Evolutionary conservation across 2,113 vertebrate species (phyloP).

Genomic region (Zapornia atra): DNA sequence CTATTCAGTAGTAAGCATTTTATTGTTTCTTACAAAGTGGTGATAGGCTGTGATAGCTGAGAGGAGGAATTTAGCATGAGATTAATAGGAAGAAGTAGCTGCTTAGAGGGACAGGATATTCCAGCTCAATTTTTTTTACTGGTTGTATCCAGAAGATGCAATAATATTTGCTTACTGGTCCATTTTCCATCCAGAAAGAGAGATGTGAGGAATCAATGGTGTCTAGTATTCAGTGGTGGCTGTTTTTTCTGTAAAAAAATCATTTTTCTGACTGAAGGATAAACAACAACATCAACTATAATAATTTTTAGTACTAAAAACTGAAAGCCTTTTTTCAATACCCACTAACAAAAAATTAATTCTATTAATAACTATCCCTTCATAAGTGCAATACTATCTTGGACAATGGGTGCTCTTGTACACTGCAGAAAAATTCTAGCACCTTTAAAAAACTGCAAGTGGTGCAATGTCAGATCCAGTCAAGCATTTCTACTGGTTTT

Average conservation of each 20-base stretch:
- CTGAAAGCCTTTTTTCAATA: background rate
- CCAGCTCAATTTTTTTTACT: background rate
- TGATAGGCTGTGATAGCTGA: background rate
- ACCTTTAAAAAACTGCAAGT: background rate
- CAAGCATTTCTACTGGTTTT: background rate
- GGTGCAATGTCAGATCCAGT: background rate
- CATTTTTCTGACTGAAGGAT: background rate
- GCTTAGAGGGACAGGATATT: background rate
- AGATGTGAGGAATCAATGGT: background rate
- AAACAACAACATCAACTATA: background rate
- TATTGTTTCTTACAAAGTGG: background rate
- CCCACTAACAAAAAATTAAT: background rate
- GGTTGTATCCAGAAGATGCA: background rate
- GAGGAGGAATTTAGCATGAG: background rate
- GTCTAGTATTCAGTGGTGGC: background rate
- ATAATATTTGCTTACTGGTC: background rate
- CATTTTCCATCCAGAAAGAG: background rate
- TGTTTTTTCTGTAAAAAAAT: no score
- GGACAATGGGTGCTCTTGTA: background rate
- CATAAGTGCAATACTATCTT: background rate
- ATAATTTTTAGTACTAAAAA: background rate
- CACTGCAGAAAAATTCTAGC: background rate
- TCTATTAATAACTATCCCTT: background rate
- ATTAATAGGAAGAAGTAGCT: background rate
- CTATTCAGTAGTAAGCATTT: background rate